Conservation (phyloP, 1,140 invertebrate species). For the Prorops nasuta region DNA sequence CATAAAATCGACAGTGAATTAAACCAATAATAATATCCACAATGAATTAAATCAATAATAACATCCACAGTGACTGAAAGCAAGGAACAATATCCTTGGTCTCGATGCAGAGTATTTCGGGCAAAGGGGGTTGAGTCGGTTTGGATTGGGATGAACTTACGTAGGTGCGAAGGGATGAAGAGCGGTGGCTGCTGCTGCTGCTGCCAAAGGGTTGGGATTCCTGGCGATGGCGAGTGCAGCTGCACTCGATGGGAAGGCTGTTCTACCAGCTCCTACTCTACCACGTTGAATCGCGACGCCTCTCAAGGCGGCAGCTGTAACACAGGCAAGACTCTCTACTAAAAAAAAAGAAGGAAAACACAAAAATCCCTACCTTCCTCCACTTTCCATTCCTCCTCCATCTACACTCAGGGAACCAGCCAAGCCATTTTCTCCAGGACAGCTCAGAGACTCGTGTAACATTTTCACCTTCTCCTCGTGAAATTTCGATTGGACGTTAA, state of each 20-base stretch:
- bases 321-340: conserved; percentile 42
- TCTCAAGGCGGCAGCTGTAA: conserved; percentile 61
- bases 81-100: no score
- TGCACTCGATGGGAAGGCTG: conserved; percentile 70
- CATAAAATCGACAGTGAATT: no score
- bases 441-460: conserved; percentile 24
- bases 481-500: no score
- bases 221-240: conserved; percentile 69
- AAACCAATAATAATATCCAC: no score
- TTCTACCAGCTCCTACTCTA: conserved; percentile 60
- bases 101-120: no score
- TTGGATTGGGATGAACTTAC: no score
- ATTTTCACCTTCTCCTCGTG: no score
- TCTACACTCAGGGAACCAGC: conserved; percentile 20
- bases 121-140: no score
- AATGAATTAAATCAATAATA: no score
- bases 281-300: conserved; percentile 71
- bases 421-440: conserved; percentile 27
- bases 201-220: conserved; percentile 69
- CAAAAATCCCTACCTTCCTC: no score
- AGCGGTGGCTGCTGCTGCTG: conserved; percentile 67
- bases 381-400: conserved; percentile 16
- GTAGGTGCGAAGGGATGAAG: conserved; percentile 76
- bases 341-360: no score
- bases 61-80: no score